Conservation (phyloP, 2,797 vertebrate species). For the Melanotaenia pygmaea region DNA sequence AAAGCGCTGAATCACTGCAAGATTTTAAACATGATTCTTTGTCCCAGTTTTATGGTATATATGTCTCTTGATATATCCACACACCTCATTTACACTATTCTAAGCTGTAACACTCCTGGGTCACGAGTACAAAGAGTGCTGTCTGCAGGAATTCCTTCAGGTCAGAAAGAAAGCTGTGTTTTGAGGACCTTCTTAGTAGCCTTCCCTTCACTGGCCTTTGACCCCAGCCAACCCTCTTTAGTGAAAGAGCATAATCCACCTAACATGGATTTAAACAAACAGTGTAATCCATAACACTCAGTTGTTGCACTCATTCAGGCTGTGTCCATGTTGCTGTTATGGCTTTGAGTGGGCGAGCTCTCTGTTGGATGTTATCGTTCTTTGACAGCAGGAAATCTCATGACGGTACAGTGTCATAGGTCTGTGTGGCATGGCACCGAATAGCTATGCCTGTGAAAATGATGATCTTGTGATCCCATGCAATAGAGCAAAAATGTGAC, state of each 20-base stretch:
- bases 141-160: slow-evolving; percentile 71
- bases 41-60: background rate
- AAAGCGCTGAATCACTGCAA: background rate
- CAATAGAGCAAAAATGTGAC: background rate
- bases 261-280: slow-evolving; percentile 82
- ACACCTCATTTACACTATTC: slow-evolving; percentile 18
- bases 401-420: background rate
- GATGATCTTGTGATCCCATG: slow-evolving; percentile 13
- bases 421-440: background rate
- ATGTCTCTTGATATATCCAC: background rate
- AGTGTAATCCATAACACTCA: slow-evolving; percentile 76
- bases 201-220: slow-evolving; percentile 76
- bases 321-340: slow-evolving; percentile 48
- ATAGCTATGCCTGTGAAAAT: background rate
- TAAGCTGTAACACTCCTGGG: slow-evolving; percentile 18
- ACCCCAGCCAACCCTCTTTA: slow-evolving; percentile 69
- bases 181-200: slow-evolving; percentile 76
- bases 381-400: slow-evolving; percentile 15
- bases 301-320: slow-evolving; percentile 53
- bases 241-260: slow-evolving; percentile 76
- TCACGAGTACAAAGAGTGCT: slow-evolving; percentile 50
- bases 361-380: slow-evolving; percentile 31
- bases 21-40: background rate
- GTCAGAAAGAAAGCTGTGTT: slow-evolving; percentile 72
- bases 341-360: slow-evolving; percentile 10